Evolutionary conservation across 2,888 invertebrate species (phyloP).

Genomic region (Cephus rjabovi): DNA sequence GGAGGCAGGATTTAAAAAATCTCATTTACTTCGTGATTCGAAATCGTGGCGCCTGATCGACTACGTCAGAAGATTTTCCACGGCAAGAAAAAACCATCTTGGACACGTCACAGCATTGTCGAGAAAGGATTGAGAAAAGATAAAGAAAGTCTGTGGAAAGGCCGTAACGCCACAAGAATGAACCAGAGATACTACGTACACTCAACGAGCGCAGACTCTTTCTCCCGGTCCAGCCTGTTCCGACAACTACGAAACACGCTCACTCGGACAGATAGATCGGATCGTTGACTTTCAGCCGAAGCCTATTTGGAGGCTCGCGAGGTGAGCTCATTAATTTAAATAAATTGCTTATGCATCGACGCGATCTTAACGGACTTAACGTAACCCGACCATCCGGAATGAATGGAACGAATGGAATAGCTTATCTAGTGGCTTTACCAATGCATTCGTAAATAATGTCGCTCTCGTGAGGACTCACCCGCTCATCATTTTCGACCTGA

Average conservation of each 20-base stretch:
- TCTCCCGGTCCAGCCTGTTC: too few relatives aligned
- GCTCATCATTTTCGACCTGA: too few relatives aligned
- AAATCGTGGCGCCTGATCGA: not conserved
- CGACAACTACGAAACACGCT: too few relatives aligned
- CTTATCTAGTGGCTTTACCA: slow-evolving; percentile 23
- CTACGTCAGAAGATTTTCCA: slow-evolving; percentile 17
- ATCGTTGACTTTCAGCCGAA: slow-evolving; percentile 36
- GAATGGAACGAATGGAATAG: slow-evolving; percentile 34
- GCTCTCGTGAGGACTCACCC: not conserved
- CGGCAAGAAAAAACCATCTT: slow-evolving; percentile 26
- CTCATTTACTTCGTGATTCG: not conserved
- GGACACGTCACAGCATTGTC: too few relatives aligned
- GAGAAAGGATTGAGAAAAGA: too few relatives aligned
- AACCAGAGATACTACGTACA: too few relatives aligned
- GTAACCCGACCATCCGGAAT: slow-evolving; percentile 43
- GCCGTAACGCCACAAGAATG: too few relatives aligned
- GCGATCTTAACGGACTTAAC: slow-evolving; percentile 43
- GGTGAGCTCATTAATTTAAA: slow-evolving; percentile 55
- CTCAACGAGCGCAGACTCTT: too few relatives aligned
- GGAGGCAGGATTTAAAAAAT: too few relatives aligned
- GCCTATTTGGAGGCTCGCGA: slow-evolving; percentile 23
- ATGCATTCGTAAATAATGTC: slow-evolving; percentile 8
- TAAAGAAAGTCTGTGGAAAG: too few relatives aligned
- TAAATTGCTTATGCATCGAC: slow-evolving; percentile 52
- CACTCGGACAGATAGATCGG: slow-evolving; percentile 29